These are phyloP conservation scores for Potamarius usumacintae DNA, from an alignment of 2,113 vertebrate species.

Conservation along the genomic window DNA sequence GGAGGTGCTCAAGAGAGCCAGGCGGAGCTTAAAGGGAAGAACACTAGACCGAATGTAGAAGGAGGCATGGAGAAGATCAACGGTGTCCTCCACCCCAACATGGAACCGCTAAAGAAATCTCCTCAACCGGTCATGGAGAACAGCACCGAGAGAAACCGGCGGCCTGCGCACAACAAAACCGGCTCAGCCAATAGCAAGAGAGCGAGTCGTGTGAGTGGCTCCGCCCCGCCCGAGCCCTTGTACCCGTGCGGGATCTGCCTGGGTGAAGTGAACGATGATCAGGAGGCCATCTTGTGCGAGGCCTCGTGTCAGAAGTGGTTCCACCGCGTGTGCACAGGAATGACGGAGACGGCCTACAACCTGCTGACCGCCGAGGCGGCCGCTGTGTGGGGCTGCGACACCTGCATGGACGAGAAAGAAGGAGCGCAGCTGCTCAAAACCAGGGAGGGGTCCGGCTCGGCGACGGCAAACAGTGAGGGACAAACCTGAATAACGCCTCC, in stretches of 20 bases:
- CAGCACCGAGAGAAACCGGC: constrained; percentile 43
- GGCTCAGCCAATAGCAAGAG: constrained; percentile 59
- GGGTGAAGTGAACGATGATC: constrained; percentile 81
- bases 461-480: constrained; percentile 62
- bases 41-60: constrained; percentile 62
- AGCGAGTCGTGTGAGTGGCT: constrained; percentile 62
- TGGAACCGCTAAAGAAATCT: constrained; percentile 71
- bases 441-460: constrained; percentile 62
- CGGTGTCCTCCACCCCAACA: constrained; percentile 63
- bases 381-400: constrained; percentile 84
- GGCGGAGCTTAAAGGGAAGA: constrained; percentile 67
- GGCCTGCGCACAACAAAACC: constrained; percentile 62
- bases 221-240: constrained; percentile 63
- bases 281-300: constrained; percentile 84
- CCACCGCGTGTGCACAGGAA: constrained; percentile 83
- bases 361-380: constrained; percentile 79
- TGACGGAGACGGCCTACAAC: constrained; percentile 84
- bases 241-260: constrained; percentile 83
- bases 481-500: constrained; percentile 46
- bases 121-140: constrained; percentile 56
- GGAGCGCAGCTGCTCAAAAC: constrained; percentile 76
- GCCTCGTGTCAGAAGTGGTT: constrained; percentile 87
- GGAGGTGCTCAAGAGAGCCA: constrained; percentile 64
- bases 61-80: constrained; percentile 67
- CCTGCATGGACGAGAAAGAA: constrained; percentile 79